phyloP scores from a whole-genome alignment of 37 sponge, comb jelly and placozoan genomes.

The Halichondria panicea region DNA sequence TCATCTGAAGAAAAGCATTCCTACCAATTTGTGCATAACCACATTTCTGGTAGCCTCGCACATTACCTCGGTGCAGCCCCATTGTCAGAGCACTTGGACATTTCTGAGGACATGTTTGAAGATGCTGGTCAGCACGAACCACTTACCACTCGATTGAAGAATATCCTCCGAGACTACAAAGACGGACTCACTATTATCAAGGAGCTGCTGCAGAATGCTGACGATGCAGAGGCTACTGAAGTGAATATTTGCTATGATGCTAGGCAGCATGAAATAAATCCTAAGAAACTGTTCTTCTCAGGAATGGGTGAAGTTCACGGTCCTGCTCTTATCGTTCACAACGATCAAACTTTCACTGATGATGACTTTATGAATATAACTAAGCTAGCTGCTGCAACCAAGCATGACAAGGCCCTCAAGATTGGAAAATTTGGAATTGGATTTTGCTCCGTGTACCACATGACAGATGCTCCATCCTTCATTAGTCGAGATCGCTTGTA shows the following conservation, averaged over 20 bases:
- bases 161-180: slow-evolving; percentile 74
- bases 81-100: slow-evolving; percentile 35
- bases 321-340: slow-evolving; percentile 65
- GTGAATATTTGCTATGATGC: slow-evolving; percentile 66
- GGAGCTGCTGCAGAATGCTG: slow-evolving; percentile 85
- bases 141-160: slow-evolving; percentile 55
- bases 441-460: slow-evolving; percentile 77
- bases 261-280: slow-evolving; percentile 17
- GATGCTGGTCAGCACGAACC: slow-evolving; percentile 72
- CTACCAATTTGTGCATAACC: slow-evolving; percentile 24
- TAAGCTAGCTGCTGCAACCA: slow-evolving; percentile 76
- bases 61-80: slow-evolving; percentile 29
- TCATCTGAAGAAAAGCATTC: not conserved
- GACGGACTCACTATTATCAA: slow-evolving; percentile 72
- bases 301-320: slow-evolving; percentile 67
- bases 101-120: slow-evolving; percentile 59
- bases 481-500: slow-evolving; percentile 50
- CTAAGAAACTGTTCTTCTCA: slow-evolving; percentile 35
- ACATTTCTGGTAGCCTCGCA: slow-evolving; percentile 18
- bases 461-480: slow-evolving; percentile 68
- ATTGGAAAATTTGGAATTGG: slow-evolving; percentile 90
- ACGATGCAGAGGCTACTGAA: slow-evolving; percentile 82
- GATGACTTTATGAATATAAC: slow-evolving; percentile 82
- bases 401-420: slow-evolving; percentile 55
- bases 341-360: slow-evolving; percentile 59